Base-by-base conservation (phyloP, 2,888 invertebrate genomes). In the Drosophila ustulata region DNA sequence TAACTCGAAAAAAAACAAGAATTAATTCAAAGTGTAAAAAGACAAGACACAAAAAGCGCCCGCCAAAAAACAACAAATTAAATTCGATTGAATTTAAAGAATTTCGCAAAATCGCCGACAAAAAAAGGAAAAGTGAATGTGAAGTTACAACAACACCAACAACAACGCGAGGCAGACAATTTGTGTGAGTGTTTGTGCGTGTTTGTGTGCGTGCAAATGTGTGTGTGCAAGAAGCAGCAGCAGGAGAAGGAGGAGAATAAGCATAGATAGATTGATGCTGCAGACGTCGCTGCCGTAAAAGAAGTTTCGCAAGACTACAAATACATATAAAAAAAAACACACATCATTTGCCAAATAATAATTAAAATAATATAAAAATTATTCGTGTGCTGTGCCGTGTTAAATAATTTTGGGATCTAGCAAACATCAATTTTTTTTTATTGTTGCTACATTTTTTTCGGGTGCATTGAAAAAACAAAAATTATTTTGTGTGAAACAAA, bases 361-460 rank as follows among this genome's bases (percentile, higher is more conserved):
- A 46, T 30, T 6, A 3, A 30, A 46, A 32, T 9, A 11, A n/a
- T 11, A n/a, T 11, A 2, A 5, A n/a, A 37, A 37, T 37, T 37
- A 37, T 2, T 37, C 37, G 37, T 13, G 39, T 30, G 28, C 18
- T 47, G 47, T 18, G 28, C 13, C 30, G 28, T n/a, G 2, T 30
- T 13, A 30, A 32, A 43, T 3, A 18, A 5, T 5, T n/a, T 13
- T 7, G 1, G 7, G 37, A 37, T 11, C 4, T n/a, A n/a, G 25
- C 23, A 56, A n/a, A 32, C 23, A 56, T 25, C 8, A 13, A 50
- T 18, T 66, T 53, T 58, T 43, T 62, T 32, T 55, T 46, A 26
- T 51, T 72, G 28, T 18, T 37, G 28, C 50, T 50, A 32, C 8
- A 61, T 69, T 69, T 68, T 68, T 65, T 75, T 63, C 61, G 74